Percentiles rank a stretch among this genome's conserved stretches.
phyloP scores from a whole-genome alignment of 1,140 invertebrate genomes.

The Drosophila kurseongensis region DNA sequence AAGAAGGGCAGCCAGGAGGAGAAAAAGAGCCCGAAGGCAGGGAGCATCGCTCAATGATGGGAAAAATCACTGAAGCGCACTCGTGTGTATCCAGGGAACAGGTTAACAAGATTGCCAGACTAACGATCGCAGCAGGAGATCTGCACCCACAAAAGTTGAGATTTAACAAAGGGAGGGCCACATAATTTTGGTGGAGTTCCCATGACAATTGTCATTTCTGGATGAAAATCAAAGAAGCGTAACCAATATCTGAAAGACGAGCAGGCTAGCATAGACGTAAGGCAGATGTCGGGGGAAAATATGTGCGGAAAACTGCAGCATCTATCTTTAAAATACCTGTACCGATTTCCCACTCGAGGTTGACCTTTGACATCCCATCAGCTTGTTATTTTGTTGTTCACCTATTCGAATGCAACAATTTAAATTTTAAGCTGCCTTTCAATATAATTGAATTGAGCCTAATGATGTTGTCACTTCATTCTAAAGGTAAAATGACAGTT shows the following conservation, averaged over 20 bases:
- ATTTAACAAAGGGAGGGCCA: not conserved
- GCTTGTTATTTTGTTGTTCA: not conserved
- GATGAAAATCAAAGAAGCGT: conserved; percentile 52
- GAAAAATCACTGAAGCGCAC: conserved; percentile 47
- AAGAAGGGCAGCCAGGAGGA: conserved; percentile 2
- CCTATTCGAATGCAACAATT: conserved; percentile 39
- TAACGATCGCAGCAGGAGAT: conserved; percentile 12
- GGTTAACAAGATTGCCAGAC: conserved; percentile 17
- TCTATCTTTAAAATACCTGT: not conserved
- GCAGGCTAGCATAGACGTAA: conserved; percentile 28
- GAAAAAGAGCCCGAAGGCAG: conserved; percentile 2
- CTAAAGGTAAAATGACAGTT: too few species aligned
- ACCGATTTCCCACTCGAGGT: too few species aligned
- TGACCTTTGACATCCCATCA: not conserved
- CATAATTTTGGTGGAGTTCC: conserved; percentile 1
- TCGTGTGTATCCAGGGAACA: conserved; percentile 43
- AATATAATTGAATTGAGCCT: too few species aligned
- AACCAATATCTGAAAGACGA: conserved; percentile 21
- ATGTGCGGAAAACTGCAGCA: not conserved
- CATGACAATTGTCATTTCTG: not conserved
- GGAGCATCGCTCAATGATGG: conserved; percentile 20
- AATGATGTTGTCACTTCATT: too few species aligned
- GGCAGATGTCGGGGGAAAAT: not conserved
- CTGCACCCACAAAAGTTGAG: conserved; percentile 1
- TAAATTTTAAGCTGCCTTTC: not conserved